Evolutionary conservation across 2,113 vertebrate genomes (phyloP).

Genomic region (Ptilonorhynchus violaceus): DNA sequence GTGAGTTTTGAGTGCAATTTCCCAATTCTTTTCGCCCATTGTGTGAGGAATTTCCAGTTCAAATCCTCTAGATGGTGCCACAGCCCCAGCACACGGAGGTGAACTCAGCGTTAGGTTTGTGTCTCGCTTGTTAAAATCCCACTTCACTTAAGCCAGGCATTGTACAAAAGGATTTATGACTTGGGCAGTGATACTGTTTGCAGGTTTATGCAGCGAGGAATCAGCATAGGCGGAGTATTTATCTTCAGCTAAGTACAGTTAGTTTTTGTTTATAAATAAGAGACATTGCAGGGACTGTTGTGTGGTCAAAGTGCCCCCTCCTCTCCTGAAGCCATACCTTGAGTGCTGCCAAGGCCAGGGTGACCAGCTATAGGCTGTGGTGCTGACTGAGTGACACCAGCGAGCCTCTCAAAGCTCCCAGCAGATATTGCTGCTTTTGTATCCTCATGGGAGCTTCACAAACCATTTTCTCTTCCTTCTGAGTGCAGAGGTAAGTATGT

Average conservation of each 20-base stretch:
- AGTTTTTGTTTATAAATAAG: not conserved
- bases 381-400: conserved; percentile 14
- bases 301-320: not conserved
- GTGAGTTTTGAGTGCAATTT: not conserved
- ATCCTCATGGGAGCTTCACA: conserved; percentile 40
- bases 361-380: not conserved
- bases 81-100: not conserved
- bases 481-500: conserved; percentile 45
- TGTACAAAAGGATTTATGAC: not conserved
- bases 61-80: conserved; percentile 76
- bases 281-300: not conserved
- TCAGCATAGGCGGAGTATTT: not conserved
- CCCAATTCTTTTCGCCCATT: not conserved
- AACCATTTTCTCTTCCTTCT: conserved; percentile 57
- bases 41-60: not conserved
- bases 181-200: not conserved
- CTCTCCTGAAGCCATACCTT: not conserved
- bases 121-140: conserved; percentile 14
- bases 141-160: not conserved
- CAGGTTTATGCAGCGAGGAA: not conserved
- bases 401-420: conserved; percentile 27
- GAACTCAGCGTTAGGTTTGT: not conserved
- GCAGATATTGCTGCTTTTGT: conserved; percentile 55
- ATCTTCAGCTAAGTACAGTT: not conserved
- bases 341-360: not conserved